These are phyloP conservation scores for Hippoglossus stenolepis DNA, from an alignment of 2,113 vertebrate genomes.

Conservation along the genomic window DNA sequence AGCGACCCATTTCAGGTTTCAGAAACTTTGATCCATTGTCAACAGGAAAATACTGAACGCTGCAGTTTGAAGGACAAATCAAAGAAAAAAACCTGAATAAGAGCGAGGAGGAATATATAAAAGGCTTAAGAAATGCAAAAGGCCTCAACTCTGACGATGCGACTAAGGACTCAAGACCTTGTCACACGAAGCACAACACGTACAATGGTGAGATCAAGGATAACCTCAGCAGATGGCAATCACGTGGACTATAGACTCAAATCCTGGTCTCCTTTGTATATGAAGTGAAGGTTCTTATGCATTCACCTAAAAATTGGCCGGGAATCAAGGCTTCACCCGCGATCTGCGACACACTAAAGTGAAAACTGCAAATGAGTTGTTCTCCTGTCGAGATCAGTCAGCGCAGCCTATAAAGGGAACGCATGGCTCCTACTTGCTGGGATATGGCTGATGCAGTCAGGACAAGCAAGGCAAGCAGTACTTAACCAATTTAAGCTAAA, in stretches of 20 bases:
- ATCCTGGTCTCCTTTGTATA: not conserved
- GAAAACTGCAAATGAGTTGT: not conserved
- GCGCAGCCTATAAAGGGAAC: constrained; percentile 2
- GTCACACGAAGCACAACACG: not conserved
- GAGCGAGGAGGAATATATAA: not conserved
- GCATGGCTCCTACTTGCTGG: not conserved
- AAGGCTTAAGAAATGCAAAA: not conserved
- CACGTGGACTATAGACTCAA: not conserved
- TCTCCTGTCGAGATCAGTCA: not conserved
- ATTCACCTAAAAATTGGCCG: not conserved
- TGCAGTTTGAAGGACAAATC: constrained; percentile 5
- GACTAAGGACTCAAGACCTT: not conserved
- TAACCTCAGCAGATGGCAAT: not conserved
- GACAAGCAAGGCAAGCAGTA: not conserved
- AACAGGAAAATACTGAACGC: not conserved
- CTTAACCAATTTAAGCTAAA: not conserved
- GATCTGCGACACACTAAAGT: not conserved
- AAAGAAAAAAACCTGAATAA: not conserved
- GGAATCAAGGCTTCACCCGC: not conserved
- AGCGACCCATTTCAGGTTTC: not conserved
- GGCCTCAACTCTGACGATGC: not conserved
- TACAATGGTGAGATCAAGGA: not conserved
- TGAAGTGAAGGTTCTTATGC: not conserved
- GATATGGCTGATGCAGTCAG: not conserved
- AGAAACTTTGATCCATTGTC: not conserved